Conservation (phyloP, 2,113 vertebrate species). For the Corvus cornix region DNA sequence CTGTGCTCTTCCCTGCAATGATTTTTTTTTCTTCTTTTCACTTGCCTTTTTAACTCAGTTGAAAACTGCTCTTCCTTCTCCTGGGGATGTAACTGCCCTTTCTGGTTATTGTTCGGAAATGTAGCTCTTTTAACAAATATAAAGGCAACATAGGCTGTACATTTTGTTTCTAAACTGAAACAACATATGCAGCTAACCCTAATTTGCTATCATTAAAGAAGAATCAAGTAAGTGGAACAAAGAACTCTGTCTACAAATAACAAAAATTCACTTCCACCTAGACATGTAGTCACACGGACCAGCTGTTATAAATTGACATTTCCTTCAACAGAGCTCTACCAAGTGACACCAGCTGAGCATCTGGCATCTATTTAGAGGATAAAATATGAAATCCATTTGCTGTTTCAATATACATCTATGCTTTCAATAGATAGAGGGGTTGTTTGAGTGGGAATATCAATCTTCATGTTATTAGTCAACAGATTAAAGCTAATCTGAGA, state of each 20-base stretch:
- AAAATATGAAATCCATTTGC: background rate
- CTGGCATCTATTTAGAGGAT: background rate
- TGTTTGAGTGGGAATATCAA: slow-evolving; percentile 32
- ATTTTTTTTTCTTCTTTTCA: background rate
- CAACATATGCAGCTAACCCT: background rate
- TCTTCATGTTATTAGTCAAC: background rate
- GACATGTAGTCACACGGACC: background rate
- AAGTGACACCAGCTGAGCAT: slow-evolving; percentile 14
- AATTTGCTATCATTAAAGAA: slow-evolving; percentile 28
- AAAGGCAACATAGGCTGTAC: background rate
- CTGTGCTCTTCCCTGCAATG: background rate
- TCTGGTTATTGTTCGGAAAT: background rate
- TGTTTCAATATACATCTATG: background rate
- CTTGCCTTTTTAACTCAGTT: background rate
- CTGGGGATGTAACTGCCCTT: background rate
- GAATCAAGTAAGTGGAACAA: background rate
- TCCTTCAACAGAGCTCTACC: slow-evolving; percentile 2
- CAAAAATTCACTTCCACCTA: slow-evolving; percentile 26
- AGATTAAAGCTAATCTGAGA: slow-evolving; percentile 33
- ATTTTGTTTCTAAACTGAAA: slow-evolving; percentile 15
- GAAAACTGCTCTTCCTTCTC: background rate
- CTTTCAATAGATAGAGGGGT: background rate
- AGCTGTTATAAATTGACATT: slow-evolving; percentile 21
- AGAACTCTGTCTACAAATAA: background rate
- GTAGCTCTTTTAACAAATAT: background rate